Evolutionary conservation across 2,797 vertebrate species (phyloP).

Genomic region (Novumbra hubbsi): DNA sequence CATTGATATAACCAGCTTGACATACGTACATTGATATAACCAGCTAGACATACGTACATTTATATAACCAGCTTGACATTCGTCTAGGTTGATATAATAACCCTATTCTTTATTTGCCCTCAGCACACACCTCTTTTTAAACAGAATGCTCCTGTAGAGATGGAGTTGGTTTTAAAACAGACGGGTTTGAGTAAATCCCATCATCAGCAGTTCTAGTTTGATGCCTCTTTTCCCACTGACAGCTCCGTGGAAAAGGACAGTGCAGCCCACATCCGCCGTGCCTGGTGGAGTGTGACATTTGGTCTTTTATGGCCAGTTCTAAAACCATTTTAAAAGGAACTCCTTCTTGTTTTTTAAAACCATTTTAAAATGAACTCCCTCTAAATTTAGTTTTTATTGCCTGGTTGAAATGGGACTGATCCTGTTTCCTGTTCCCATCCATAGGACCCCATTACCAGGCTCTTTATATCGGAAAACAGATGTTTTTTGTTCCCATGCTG

Average conservation of each 20-base stretch:
- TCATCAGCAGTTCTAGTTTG: background rate
- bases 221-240: background rate
- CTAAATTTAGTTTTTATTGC: background rate
- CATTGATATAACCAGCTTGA: too few relatives aligned
- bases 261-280: background rate
- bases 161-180: background rate
- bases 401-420: background rate
- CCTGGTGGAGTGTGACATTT: background rate
- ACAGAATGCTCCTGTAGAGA: background rate
- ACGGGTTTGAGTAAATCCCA: background rate
- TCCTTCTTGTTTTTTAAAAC: background rate
- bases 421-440: constrained; percentile 1
- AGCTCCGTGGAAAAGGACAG: background rate
- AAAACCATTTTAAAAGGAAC: background rate
- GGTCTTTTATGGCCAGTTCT: background rate
- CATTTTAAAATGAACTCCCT: background rate
- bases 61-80: too few relatives aligned
- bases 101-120: background rate
- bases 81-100: constrained; percentile 20
- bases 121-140: background rate
- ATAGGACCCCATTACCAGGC: constrained; percentile 23
- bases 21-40: background rate
- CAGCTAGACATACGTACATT: constrained; percentile 20
- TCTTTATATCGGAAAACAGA: constrained; percentile 47
- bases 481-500: constrained; percentile 24